Evolutionary conservation across 2,113 vertebrate species (phyloP), one percentile per base, ranked within the genome.

Genomic region (Isichthys henryi): DNA sequence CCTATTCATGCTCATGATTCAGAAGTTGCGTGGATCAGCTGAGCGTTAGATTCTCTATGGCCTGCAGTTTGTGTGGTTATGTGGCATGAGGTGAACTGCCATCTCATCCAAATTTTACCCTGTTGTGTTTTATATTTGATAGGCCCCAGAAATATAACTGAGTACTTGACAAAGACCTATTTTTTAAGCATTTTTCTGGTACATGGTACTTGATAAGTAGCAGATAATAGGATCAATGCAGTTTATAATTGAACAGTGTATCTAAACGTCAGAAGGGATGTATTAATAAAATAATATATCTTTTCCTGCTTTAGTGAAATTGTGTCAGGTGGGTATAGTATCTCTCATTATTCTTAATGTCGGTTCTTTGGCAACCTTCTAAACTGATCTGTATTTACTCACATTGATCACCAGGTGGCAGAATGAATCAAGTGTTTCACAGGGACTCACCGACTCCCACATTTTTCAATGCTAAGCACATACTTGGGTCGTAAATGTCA

Each of bases 401-500:
- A 27, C 35, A 23, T 46, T n/a, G 50, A 39, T 21, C 88, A 89
- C 31, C 80, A 85, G 80, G 88, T 56, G 88, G 88, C 88, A 89
- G 43, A 58, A 31, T 39, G 80, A 62, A 58, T 45, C 49, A 77
- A 89, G 70, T n/a, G 77, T 35, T 43, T 35, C 50, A 19, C 27
- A 19, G 45, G 11, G 13, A 23, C 45, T 48, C 48, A 4, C 45
- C 1, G 10, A 48, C 17, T 82, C 31, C 77, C 13, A 35, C 21
- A 52, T 23, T 83, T 89, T 50, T 89, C 53, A 53, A 84, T 62
- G 88, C 88, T 84, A 84, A 83, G 80, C 80, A 89, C 77, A 62
- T 84, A 58, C 88, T 84, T 84, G 80, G 50, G 53, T 84, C 39
- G 45, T 80, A 84, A 45, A 84, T 58, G 11, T 52, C 49, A 89